Base-by-base conservation (phyloP, 2,888 invertebrate genomes). In the Pristionchus fissidentatus region DNA sequence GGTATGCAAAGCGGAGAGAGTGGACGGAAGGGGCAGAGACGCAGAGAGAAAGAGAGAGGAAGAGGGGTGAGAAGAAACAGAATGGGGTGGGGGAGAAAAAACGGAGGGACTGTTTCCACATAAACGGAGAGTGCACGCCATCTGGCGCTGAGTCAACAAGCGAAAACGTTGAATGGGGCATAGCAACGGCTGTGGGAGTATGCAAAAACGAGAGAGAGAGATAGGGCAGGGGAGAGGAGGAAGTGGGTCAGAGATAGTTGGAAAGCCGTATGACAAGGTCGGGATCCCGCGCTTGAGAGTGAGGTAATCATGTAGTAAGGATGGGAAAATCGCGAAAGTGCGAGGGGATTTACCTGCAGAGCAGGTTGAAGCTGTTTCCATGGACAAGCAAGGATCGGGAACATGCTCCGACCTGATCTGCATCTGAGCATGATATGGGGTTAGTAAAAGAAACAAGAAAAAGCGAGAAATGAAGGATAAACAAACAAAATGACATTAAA, bases 211-310 rank as follows among this genome's bases (percentile, higher is more conserved):
- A 15, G 29, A 62, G 15, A 13, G 22, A 62, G 10, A 35, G 32
- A 35, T 13, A 66, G 66, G 19, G 66, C 22, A 38, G 0, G 35
- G 22, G 19, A 38, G 35, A 66, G 29, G n/a, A 62, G 13, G 15
- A 66, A 66, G n/a, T 66, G 38, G 66, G 66, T 38, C 66, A 66
- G 38, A 38, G 66, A n/a, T n/a, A 1, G 66, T 66, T 35, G 38
- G 66, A 66, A 38, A 66, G 35, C 38, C 38, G 38, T 29, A 66
- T 66, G 66, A 66, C 66, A 66, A 66, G 66, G 66, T 38, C 66
- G 22, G 32, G 32, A 60, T 29, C 32, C 4, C 3, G 60, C n/a
- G n/a, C 13, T 32, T 29, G 57, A 60, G 29, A 4, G 3, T 26
- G 32, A 29, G 1, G 60, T 15, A 22, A 29, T 8, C 1, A 1